phyloP scores from a whole-genome alignment of 53 echinoderm and acorn worm genomes.

The Stichopus horrens region DNA sequence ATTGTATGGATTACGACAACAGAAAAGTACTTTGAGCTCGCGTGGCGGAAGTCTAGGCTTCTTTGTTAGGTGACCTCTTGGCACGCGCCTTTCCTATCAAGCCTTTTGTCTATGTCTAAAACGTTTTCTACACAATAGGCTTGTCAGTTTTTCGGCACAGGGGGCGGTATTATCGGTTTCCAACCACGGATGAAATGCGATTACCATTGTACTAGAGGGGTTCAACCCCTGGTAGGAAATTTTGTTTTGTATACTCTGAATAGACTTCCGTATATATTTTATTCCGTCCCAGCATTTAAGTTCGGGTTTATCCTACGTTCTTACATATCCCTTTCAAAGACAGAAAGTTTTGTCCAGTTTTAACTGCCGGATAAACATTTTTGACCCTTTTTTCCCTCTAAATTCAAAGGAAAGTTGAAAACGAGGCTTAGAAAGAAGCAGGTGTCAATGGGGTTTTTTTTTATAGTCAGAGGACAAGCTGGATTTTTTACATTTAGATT shows the following conservation, averaged over 20 bases:
- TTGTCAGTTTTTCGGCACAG: conserved; percentile 33
- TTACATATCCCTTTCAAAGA: conserved; percentile 2
- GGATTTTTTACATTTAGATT: too few relatives aligned
- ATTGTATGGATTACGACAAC: conserved; percentile 38
- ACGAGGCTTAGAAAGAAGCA: too few relatives aligned
- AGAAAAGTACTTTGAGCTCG: neutral
- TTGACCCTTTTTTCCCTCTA: too few relatives aligned
- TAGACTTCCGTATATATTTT: neutral
- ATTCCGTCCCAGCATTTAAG: neutral
- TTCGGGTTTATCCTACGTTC: neutral
- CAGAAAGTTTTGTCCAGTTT: neutral
- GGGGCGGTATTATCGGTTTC: neutral
- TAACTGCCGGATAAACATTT: too few relatives aligned
- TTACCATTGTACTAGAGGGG: conserved; percentile 21
- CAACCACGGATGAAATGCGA: conserved; percentile 35
- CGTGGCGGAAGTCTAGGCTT: conserved; percentile 16
- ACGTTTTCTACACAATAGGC: conserved; percentile 34
- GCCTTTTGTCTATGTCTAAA: conserved; percentile 19
- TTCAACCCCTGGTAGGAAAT: neutral
- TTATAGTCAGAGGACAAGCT: too few relatives aligned
- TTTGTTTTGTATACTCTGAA: neutral
- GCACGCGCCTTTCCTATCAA: conserved; percentile 14
- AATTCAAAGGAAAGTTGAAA: too few relatives aligned
- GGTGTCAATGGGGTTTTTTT: too few relatives aligned
- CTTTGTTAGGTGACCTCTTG: conserved; percentile 18